A percentile compares a stretch with the other conserved stretches of the same genome.
Conservation (phyloP, 2,113 vertebrate genomes). For the Psilopogon haemacephalus region DNA sequence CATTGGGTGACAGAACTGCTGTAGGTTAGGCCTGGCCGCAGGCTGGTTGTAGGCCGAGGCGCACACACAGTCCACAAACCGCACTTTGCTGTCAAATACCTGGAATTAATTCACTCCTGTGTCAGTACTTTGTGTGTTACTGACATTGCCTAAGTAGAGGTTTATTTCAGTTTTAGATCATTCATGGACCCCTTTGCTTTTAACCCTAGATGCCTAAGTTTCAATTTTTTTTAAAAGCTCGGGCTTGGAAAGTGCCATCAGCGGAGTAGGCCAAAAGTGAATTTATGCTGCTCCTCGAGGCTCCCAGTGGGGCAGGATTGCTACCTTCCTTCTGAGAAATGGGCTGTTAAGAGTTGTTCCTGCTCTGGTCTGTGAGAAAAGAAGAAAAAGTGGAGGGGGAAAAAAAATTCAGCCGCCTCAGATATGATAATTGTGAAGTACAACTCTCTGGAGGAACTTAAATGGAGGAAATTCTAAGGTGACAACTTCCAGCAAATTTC, state of each 20-base stretch:
- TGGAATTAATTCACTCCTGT: slow-evolving; percentile 57
- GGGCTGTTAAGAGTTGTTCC: slow-evolving; percentile 54
- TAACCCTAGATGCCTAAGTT: slow-evolving; percentile 11
- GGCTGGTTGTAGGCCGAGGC: background rate
- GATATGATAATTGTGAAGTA: slow-evolving; percentile 55
- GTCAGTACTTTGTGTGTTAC: slow-evolving; percentile 8
- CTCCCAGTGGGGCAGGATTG: slow-evolving; percentile 36
- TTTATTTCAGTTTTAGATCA: slow-evolving; percentile 53
- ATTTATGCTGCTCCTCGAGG: background rate
- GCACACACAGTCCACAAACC: background rate
- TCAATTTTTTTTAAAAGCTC: background rate
- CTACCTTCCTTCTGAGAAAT: slow-evolving; percentile 62
- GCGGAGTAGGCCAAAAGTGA: background rate
- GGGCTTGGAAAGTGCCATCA: background rate
- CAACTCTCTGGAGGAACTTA: background rate
- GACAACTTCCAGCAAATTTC: too few species aligned
- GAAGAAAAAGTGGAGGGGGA: slow-evolving; percentile 1
- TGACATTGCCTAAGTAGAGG: slow-evolving; percentile 50
- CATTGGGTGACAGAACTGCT: too few species aligned
- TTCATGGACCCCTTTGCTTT: slow-evolving; percentile 30
- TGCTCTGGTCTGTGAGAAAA: slow-evolving; percentile 55
- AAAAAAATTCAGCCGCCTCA: background rate
- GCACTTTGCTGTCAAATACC: slow-evolving; percentile 40
- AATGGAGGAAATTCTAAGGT: background rate
- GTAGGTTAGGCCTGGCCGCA: too few species aligned